Percentiles rank a stretch among this genome's conserved stretches.
Conservation (phyloP, 1,140 invertebrate genomes). For the Drosophila asahinai region DNA sequence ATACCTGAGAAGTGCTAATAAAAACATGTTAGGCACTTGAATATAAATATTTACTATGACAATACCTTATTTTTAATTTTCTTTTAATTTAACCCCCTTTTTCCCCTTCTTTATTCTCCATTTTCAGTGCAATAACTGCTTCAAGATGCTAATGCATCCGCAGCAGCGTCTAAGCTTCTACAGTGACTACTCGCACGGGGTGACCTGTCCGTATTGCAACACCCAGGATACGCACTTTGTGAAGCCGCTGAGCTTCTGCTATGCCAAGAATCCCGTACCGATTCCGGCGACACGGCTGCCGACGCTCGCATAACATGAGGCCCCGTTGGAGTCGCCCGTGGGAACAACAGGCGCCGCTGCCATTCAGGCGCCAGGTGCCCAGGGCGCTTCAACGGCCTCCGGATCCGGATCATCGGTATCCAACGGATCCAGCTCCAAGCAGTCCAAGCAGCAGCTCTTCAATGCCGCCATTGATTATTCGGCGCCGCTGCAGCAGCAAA, state of each 20-base stretch:
- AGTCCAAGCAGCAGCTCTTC: conserved; percentile 63
- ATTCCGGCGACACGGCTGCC: conserved; percentile 88
- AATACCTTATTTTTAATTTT: background rate
- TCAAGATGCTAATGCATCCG: conserved; percentile 93
- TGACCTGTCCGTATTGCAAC: conserved; percentile 96
- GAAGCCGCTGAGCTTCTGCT: conserved; percentile 93
- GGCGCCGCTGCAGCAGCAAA: conserved; percentile 80
- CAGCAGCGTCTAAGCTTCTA: conserved; percentile 96
- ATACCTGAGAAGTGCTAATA: background rate
- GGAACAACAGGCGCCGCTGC: conserved; percentile 38
- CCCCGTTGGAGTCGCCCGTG: conserved; percentile 86
- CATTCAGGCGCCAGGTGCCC: conserved; percentile 47
- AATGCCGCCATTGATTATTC: conserved; percentile 82
- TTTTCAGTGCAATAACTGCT: conserved; percentile 95
- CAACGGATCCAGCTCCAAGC: conserved; percentile 16
- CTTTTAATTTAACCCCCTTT: background rate
- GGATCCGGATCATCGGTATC: background rate
- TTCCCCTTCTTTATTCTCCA: conserved; percentile 17
- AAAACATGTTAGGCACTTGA: background rate
- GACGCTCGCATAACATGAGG: conserved; percentile 93
- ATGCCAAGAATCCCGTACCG: conserved; percentile 90
- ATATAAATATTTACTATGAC: background rate
- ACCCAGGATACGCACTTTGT: conserved; percentile 97
- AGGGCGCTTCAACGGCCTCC: conserved; percentile 65
- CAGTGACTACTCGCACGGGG: conserved; percentile 97